Base-by-base conservation (phyloP, 2,888 invertebrate species). In the Atrina japonica region DNA sequence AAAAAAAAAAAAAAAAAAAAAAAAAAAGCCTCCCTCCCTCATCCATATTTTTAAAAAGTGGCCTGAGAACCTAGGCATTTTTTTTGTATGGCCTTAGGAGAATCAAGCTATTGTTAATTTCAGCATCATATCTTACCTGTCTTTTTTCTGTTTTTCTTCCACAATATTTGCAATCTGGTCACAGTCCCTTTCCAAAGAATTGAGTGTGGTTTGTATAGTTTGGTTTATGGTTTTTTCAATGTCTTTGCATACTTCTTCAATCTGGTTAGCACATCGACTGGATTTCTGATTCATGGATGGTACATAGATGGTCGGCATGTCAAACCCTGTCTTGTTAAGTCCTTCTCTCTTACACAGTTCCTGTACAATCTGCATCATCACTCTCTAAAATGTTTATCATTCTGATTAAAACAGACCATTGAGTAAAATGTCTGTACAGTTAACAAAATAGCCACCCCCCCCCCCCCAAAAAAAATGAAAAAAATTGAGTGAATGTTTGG, bases 321-420 rank as follows among this genome's bases (percentile, higher is more conserved):
- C 92, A 86, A 93, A 93, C 2, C 92, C 92, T 23, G 92, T 92
- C 67, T 91, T 87, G 80, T 93, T 93, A 47, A 93, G 85, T n/a
- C 92, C 92, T 16, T 92, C 92, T 53, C 93, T 83, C 82, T 93
- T 93, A 80, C 93, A 93, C 58, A 93, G 83, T 81, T 93, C 93
- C 83, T 93, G 93, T 1, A 93, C 93, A 72, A 93, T 93, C 87
- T 93, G 93, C 93, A 93, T 93, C 91, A 93, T 90, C 1, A 93
- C 92, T 71, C 93, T 89, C 90, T 91, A 82, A 11, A 84, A 66
- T 25, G n/a, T n/a, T n/a, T n/a, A 43, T 25, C 18, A 35, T 50
- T 1, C 18, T n/a, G n/a, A n/a, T n/a, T n/a, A n/a, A n/a, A n/a
- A n/a, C n/a, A n/a, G n/a, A n/a, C n/a, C 9, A 11, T 41, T 41